Percentiles rank a stretch among this genome's conserved stretches.
phyloP scores from a whole-genome alignment of 2,113 vertebrate species.

The rabbit (Oryctolagus cuniculus) region DNA sequence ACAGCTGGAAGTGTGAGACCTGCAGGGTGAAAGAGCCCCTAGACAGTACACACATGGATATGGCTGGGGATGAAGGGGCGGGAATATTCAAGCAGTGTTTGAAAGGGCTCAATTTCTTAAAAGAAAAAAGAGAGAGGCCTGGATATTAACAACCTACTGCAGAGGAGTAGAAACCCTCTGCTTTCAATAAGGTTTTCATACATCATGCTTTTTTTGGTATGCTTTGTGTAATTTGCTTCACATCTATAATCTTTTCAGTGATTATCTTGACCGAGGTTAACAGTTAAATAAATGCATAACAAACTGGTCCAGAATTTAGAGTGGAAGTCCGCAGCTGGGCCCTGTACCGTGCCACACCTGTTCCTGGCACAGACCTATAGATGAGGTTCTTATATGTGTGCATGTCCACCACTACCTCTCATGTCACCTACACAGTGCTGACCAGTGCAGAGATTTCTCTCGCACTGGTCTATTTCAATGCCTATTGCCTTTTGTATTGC shows the following conservation, averaged over 20 bases:
- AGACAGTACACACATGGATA: not conserved
- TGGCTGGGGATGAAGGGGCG: fast-evolving
- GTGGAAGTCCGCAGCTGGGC: not conserved
- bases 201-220: not conserved
- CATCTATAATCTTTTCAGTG: not conserved
- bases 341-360: not conserved
- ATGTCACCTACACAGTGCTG: not conserved
- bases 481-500: not conserved
- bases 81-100: not conserved
- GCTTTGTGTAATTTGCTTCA: not conserved
- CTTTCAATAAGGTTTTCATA: not conserved
- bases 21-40: not conserved
- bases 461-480: not conserved
- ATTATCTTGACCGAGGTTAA: not conserved
- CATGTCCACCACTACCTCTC: not conserved
- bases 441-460: not conserved
- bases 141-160: not conserved
- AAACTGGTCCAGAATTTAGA: not conserved
- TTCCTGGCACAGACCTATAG: not conserved
- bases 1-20: not conserved
- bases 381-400: not conserved
- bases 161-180: not conserved
- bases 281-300: not conserved
- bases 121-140: not conserved
- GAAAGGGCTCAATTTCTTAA: not conserved